Evolutionary conservation across 2,113 vertebrate genomes (phyloP).

Genomic region (Herpetotheres cachinnans): DNA sequence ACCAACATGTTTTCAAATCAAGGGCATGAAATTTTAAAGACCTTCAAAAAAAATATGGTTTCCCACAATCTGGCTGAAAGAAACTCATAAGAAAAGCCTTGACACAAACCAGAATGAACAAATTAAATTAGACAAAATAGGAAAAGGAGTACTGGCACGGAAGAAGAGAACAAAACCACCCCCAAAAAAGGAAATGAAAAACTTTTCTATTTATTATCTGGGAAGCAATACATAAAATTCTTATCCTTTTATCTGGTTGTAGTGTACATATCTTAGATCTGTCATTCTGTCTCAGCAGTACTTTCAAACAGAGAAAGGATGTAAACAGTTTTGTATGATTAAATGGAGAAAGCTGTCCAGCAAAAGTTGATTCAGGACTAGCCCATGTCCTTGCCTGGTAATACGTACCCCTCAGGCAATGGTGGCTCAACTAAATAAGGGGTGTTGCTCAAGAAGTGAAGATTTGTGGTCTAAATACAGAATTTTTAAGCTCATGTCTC

Average conservation of each 20-base stretch:
- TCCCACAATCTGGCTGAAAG: neutral
- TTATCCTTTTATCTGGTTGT: neutral
- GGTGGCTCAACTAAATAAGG: neutral
- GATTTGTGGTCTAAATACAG: neutral
- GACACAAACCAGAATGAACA: neutral
- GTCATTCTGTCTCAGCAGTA: neutral
- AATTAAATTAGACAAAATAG: neutral
- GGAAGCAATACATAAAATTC: neutral
- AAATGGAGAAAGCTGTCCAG: neutral
- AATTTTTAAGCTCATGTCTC: neutral
- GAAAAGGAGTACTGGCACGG: neutral
- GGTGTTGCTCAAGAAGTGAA: neutral
- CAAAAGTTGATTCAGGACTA: neutral
- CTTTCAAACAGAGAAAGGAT: neutral
- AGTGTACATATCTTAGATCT: neutral
- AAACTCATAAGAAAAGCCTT: neutral
- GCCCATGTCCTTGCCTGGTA: no score
- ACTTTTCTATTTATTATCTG: neutral
- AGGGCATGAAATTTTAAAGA: slow-evolving; percentile 19
- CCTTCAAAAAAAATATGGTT: neutral
- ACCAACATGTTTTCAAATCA: neutral
- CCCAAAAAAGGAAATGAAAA: neutral
- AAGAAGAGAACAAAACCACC: neutral
- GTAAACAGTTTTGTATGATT: neutral
- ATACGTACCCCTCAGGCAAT: neutral